A percentile compares a stretch with the other conserved stretches of the same genome.
phyloP scores from a whole-genome alignment of 1,140 invertebrate genomes.

The Armadillidium nasatum region DNA sequence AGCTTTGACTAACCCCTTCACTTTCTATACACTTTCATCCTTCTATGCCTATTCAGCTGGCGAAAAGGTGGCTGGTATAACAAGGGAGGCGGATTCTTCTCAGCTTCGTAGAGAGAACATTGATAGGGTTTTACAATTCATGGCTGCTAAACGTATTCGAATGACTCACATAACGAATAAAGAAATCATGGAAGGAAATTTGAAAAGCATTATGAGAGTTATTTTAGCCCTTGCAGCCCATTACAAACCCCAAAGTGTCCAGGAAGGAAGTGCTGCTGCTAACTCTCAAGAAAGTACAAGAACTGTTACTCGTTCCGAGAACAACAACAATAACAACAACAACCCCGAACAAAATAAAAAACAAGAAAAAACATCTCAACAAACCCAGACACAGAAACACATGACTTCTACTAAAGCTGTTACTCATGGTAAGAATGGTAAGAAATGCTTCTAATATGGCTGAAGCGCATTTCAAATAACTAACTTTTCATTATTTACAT shows the following conservation, averaged over 20 bases:
- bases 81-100: constrained; percentile 44
- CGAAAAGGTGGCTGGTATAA: constrained; percentile 48
- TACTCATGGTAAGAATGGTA: too few relatives aligned
- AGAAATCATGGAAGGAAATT: constrained; percentile 53
- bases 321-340: not conserved
- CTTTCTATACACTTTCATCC: too few relatives aligned
- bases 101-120: constrained; percentile 47
- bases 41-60: constrained; percentile 47
- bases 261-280: constrained; percentile 1
- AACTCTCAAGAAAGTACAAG: not conserved
- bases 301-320: not conserved
- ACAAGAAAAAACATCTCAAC: too few relatives aligned
- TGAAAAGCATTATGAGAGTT: constrained; percentile 54
- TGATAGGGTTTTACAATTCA: constrained; percentile 49
- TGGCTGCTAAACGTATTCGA: constrained; percentile 46
- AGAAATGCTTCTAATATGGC: too few relatives aligned
- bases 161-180: constrained; percentile 47
- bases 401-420: too few relatives aligned
- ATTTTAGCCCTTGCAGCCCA: constrained; percentile 54
- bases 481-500: too few relatives aligned
- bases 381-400: too few relatives aligned
- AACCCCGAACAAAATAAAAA: too few relatives aligned
- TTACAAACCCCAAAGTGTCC: constrained; percentile 52
- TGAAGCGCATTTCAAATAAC: too few relatives aligned
- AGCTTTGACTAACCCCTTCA: too few relatives aligned